Conservation (phyloP, 2,888 invertebrate species). For the Mesorhabditis sp. region DNA sequence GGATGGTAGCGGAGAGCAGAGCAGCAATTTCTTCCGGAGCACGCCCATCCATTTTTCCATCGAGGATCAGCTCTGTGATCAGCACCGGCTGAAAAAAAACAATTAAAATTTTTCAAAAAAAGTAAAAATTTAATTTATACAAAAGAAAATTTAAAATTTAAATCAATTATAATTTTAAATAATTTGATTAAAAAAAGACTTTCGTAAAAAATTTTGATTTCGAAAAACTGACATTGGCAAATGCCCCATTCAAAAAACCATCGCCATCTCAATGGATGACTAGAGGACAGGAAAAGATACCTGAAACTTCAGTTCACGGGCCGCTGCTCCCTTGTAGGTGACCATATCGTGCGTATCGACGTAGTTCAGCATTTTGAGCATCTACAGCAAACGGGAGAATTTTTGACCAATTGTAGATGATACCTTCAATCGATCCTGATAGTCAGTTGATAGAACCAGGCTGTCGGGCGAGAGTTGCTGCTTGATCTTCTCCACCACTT, state of each 20-base stretch:
- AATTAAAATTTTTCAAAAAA: too few species aligned
- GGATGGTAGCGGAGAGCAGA: conserved; percentile 84
- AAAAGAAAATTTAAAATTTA: too few species aligned
- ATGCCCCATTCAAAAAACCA: too few species aligned
- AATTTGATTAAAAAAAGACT: too few species aligned
- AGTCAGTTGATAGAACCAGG: conserved; percentile 82
- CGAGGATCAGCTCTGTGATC: conserved; percentile 86
- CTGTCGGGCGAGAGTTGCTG: conserved; percentile 69
- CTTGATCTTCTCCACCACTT: too few species aligned
- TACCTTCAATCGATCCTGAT: conserved; percentile 70
- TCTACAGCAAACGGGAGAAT: conserved; percentile 44
- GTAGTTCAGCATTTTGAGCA: conserved; percentile 73
- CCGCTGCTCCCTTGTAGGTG: conserved; percentile 72
- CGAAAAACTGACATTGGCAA: too few species aligned
- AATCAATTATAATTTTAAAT: too few species aligned
- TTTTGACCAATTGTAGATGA: not conserved
- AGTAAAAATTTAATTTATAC: too few species aligned
- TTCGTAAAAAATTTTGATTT: too few species aligned
- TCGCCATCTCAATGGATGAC: too few species aligned
- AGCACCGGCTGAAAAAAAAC: conserved; percentile 66
- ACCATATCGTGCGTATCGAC: conserved; percentile 72
- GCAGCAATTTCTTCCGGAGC: conserved; percentile 82
- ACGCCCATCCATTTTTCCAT: conserved; percentile 74
- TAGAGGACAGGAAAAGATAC: conserved; percentile 11
- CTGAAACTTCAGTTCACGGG: conserved; percentile 52